Percentiles rank a stretch among this genome's conserved stretches.
These are phyloP conservation scores for Petrophora chlorosata DNA, from an alignment of 2,888 invertebrate species.

Conservation along the genomic window DNA sequence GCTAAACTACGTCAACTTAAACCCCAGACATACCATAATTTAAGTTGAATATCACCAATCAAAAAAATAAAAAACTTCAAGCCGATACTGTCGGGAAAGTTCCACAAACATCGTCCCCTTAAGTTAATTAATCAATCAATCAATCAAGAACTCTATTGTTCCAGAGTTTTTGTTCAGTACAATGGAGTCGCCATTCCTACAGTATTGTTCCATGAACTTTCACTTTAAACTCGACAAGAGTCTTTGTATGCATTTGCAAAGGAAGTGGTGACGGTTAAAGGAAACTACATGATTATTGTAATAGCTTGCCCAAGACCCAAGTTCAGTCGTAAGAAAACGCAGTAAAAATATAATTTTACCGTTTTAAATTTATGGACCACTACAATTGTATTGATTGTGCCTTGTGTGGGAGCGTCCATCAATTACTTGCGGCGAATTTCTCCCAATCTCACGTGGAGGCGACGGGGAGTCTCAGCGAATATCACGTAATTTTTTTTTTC, in stretches of 20 bases:
- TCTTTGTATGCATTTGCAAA: conserved; percentile 42
- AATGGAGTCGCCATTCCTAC: conserved; percentile 51
- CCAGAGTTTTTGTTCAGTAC: conserved; percentile 53
- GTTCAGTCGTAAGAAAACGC: too few species aligned
- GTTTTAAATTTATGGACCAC: too few species aligned
- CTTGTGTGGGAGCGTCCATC: too few species aligned
- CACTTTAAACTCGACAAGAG: conserved; percentile 40
- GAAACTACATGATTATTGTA: conserved; percentile 18
- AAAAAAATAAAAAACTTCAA: neutral
- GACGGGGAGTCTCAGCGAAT: too few species aligned
- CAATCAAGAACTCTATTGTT: conserved; percentile 56
- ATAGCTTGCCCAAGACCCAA: too few species aligned
- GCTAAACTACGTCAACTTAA: neutral
- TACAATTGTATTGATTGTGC: too few species aligned
- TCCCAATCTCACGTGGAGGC: too few species aligned
- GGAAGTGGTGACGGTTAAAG: conserved; percentile 12
- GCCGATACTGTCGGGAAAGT: neutral
- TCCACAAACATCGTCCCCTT: conserved; percentile 23
- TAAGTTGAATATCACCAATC: neutral
- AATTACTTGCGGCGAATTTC: too few species aligned
- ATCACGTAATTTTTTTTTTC: too few species aligned
- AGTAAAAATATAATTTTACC: too few species aligned
- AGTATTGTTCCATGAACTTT: conserved; percentile 52
- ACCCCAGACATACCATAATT: neutral
- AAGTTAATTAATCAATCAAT: conserved; percentile 62